A percentile compares a stretch with the other conserved stretches of the same genome.
These are phyloP conservation scores for Pherbina coryleti DNA, from an alignment of 2,888 invertebrate genomes.

Conservation along the genomic window DNA sequence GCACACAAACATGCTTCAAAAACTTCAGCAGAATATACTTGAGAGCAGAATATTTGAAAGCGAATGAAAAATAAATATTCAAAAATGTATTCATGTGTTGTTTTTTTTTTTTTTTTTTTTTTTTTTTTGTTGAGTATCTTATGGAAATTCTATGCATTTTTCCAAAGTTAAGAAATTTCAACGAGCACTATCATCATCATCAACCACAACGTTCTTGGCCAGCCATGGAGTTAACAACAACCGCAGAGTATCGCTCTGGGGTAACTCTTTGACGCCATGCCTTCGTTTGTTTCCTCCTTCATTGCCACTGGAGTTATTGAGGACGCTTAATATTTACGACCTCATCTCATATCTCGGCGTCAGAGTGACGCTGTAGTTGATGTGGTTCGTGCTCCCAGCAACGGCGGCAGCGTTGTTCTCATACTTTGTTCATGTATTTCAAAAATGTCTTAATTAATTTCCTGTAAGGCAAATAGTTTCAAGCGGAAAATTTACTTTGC, in stretches of 20 bases:
- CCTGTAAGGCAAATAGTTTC: conserved; percentile 36
- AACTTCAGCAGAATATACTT: background rate
- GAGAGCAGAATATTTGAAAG: background rate
- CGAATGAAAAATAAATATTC: background rate
- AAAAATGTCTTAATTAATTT: conserved; percentile 48
- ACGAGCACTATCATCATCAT: background rate
- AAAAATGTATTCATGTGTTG: conserved; percentile 4
- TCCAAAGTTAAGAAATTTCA: background rate
- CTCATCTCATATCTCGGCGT: background rate
- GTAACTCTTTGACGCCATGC: conserved; percentile 12
- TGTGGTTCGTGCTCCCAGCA: background rate
- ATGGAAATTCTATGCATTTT: conserved; percentile 29
- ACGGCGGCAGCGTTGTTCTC: background rate
- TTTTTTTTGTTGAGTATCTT: background rate
- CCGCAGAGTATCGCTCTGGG: background rate
- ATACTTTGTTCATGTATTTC: conserved; percentile 36
- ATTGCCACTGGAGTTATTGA: conserved; percentile 7
- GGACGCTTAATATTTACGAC: conserved; percentile 2
- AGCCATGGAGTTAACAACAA: conserved; percentile 12
- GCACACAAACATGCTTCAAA: background rate
- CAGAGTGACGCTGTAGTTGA: conserved; percentile 9
- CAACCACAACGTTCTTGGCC: background rate
- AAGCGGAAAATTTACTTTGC: conserved; percentile 24
- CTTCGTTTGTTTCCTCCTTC: background rate
- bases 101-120: background rate